Conservation (phyloP, 2,797 vertebrate species). For the Cirrhinus mrigala region DNA sequence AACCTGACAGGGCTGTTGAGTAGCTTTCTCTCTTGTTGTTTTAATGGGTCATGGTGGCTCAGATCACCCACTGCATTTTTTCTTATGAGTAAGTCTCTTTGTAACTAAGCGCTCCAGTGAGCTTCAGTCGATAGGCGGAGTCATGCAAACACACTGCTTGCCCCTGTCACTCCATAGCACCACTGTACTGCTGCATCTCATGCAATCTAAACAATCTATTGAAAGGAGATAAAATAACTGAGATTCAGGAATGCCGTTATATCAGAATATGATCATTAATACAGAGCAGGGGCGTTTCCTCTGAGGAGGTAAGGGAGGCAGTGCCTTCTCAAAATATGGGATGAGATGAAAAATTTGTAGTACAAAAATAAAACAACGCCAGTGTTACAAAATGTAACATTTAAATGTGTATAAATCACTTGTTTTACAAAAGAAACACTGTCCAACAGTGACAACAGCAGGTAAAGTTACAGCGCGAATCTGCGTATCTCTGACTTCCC, state of each 20-base stretch:
- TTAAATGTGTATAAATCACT: too few relatives aligned
- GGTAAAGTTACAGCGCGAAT: too few relatives aligned
- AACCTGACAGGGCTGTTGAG: slow-evolving; percentile 67
- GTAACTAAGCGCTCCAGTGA: slow-evolving; percentile 53
- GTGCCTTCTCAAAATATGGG: too few relatives aligned
- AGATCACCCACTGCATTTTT: slow-evolving; percentile 69
- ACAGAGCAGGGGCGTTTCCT: too few relatives aligned
- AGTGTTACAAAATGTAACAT: too few relatives aligned
- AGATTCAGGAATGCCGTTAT: background rate
- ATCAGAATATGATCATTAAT: background rate
- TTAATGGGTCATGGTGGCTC: slow-evolving; percentile 59
- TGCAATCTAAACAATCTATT: slow-evolving; percentile 4
- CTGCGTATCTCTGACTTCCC: too few relatives aligned
- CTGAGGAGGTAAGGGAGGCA: too few relatives aligned
- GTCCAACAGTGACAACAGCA: too few relatives aligned
- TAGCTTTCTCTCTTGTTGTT: slow-evolving; percentile 64
- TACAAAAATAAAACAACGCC: too few relatives aligned
- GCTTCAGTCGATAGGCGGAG: slow-evolving; percentile 53
- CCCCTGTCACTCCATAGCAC: slow-evolving; percentile 63
- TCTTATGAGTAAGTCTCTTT: slow-evolving; percentile 63
- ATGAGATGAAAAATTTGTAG: too few relatives aligned
- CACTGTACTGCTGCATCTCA: slow-evolving; percentile 36
- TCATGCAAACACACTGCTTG: slow-evolving; percentile 59
- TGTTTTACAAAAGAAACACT: too few relatives aligned
- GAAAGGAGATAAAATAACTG: background rate